phyloP scores from a whole-genome alignment of 2,797 vertebrate genomes.

The Moxostoma hubbsi region DNA sequence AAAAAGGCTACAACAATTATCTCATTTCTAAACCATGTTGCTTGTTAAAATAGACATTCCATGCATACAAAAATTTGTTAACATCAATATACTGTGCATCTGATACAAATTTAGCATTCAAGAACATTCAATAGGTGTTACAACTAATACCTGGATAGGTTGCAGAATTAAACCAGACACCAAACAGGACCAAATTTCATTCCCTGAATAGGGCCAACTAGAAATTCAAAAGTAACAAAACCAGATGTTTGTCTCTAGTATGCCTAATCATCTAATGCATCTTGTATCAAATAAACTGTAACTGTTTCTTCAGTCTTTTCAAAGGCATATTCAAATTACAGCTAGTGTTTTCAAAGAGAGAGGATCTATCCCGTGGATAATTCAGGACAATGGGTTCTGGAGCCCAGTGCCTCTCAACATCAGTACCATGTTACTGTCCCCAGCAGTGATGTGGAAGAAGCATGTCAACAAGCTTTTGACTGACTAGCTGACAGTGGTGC shows the following conservation, averaged over 20 bases:
- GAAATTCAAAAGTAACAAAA: background rate
- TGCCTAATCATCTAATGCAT: no score
- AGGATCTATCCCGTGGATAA: conserved; percentile 11
- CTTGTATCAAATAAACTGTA: background rate
- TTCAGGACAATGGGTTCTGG: conserved; percentile 14
- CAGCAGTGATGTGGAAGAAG: conserved; percentile 54
- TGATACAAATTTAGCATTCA: conserved; percentile 54
- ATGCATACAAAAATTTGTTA: background rate
- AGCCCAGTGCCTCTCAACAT: conserved; percentile 12
- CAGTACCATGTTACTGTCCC: conserved; percentile 34
- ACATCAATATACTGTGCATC: conserved; percentile 36
- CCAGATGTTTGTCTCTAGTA: background rate
- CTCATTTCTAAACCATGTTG: background rate
- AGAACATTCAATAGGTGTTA: background rate
- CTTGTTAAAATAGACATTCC: background rate
- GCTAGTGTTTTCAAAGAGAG: background rate
- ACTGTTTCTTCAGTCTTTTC: background rate
- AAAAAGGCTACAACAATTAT: background rate
- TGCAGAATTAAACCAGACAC: background rate
- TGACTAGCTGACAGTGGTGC: conserved; percentile 36
- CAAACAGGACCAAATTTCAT: background rate
- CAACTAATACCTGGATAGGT: background rate
- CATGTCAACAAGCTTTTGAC: conserved; percentile 58
- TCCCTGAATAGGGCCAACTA: background rate
- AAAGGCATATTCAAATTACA: background rate